Evolutionary conservation across 2,797 vertebrate genomes (phyloP).

Genomic region (Geotrypetes seraphini): DNA sequence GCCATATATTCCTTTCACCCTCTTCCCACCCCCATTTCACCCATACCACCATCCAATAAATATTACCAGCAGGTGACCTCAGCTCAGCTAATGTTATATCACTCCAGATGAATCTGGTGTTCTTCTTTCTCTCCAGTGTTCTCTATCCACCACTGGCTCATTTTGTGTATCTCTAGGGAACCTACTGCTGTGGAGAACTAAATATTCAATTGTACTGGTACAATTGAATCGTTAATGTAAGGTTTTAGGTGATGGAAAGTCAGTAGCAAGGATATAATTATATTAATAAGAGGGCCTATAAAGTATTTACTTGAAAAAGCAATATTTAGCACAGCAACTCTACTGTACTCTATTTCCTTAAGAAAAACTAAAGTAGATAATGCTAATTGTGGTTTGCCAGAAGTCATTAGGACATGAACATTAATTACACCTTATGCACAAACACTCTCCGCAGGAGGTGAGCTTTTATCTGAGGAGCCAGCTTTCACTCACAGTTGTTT

Average conservation of each 20-base stretch:
- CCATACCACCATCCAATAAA: too few species aligned
- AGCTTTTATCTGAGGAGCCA: background rate
- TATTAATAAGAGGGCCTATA: background rate
- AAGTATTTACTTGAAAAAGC: slow-evolving; percentile 5
- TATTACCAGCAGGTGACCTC: too few species aligned
- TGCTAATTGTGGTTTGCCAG: slow-evolving; percentile 1
- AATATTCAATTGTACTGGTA: slow-evolving; percentile 17
- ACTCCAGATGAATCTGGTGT: too few species aligned
- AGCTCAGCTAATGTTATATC: too few species aligned
- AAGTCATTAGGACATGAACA: slow-evolving; percentile 2
- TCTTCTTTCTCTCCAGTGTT: too few species aligned
- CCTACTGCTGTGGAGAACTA: slow-evolving; percentile 10
- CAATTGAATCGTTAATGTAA: slow-evolving; percentile 11
- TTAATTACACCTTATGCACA: background rate
- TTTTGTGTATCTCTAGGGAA: too few species aligned
- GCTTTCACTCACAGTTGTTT: background rate
- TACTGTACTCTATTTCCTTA: slow-evolving; percentile 4
- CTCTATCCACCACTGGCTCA: too few species aligned
- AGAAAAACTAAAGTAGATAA: slow-evolving; percentile 6
- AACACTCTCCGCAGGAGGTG: background rate
- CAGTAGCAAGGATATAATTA: background rate
- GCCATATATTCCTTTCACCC: too few species aligned
- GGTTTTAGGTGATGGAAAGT: background rate
- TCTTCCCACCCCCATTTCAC: too few species aligned
- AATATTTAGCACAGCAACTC: background rate